Conservation (phyloP, 2,113 vertebrate species). For the Vireo altiloquus region DNA sequence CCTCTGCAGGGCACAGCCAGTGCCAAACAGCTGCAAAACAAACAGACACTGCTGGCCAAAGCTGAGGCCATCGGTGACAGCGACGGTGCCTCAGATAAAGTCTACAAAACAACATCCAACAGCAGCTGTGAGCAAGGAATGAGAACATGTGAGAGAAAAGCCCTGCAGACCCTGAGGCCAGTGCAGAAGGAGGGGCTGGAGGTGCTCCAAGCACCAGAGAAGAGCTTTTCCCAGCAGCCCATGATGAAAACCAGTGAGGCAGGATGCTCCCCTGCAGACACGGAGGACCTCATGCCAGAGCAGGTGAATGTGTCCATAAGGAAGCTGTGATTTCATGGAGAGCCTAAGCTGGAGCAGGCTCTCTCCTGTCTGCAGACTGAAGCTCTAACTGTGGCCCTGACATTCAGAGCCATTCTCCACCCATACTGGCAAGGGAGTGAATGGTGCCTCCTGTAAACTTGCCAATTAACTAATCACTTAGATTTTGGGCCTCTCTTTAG, state of each 20-base stretch:
- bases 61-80: background rate
- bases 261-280: background rate
- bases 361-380: background rate
- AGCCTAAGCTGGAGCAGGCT: background rate
- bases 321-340: background rate
- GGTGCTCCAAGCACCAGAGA: background rate
- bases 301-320: background rate
- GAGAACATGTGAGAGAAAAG: background rate
- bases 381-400: background rate
- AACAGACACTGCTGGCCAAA: background rate
- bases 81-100: background rate
- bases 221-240: background rate
- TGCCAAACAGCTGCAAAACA: background rate
- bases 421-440: no score
- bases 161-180: background rate
- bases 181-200: background rate
- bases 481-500: background rate
- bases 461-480: background rate
- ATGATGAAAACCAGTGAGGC: background rate
- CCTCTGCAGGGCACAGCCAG: background rate
- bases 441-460: background rate
- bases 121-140: background rate
- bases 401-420: background rate
- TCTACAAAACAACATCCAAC: background rate
- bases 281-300: fast-evolving